These are phyloP conservation scores for Asarcornis scutulata DNA, from an alignment of 2,113 vertebrate species.

Conservation along the genomic window DNA sequence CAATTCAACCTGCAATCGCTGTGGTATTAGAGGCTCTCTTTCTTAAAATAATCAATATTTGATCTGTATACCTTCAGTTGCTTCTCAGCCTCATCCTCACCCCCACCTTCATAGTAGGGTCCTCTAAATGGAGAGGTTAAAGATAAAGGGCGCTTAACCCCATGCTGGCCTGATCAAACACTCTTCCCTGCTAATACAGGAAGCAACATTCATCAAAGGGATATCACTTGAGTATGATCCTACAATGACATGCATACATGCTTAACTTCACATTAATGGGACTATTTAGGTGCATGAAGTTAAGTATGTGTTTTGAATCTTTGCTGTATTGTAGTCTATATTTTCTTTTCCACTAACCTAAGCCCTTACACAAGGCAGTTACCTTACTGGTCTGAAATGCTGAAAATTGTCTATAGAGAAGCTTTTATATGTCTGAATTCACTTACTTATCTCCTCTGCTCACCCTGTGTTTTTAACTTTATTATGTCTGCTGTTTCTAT, in stretches of 20 bases:
- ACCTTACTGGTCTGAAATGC: conserved; percentile 23
- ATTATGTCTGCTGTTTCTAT: neutral
- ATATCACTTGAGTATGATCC: conserved; percentile 44
- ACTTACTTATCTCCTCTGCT: neutral
- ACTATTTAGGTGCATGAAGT: conserved; percentile 48
- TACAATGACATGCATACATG: conserved; percentile 40
- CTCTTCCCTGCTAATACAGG: conserved; percentile 48
- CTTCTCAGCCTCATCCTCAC: neutral
- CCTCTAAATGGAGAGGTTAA: neutral
- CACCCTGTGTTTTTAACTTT: neutral
- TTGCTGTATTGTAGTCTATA: neutral
- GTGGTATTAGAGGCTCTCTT: neutral
- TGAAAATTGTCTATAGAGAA: neutral
- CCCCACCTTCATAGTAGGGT: neutral
- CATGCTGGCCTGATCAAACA: conserved; percentile 63
- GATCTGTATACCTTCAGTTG: neutral
- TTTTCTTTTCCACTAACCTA: conserved; percentile 52
- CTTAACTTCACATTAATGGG: conserved; percentile 40
- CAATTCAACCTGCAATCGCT: neutral
- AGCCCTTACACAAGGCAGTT: neutral
- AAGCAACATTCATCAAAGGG: conserved; percentile 65
- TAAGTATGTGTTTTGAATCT: conserved; percentile 67
- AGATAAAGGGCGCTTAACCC: conserved; percentile 44
- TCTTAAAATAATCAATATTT: neutral
- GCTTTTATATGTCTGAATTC: conserved; percentile 24